Base-by-base conservation (phyloP, 2,888 invertebrate genomes). In the Autographa gamma region DNA sequence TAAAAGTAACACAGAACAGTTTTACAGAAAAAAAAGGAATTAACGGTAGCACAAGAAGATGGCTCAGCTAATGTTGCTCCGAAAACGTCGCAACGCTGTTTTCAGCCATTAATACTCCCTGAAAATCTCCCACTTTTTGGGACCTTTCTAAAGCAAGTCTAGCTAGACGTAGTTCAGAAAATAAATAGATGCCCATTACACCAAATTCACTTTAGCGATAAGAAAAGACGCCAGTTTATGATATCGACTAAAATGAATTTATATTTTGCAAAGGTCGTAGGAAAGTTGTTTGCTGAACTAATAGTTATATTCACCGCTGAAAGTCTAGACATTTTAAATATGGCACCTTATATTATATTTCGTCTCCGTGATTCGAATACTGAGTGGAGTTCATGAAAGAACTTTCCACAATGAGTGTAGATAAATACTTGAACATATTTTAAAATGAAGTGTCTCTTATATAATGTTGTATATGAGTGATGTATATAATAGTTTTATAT, bases 261-360 rank as follows among this genome's bases (percentile, higher is more conserved):
- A 18, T 13, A 25, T 56, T 25, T 56, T 56, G 13, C 25, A 14
- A 19, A 54, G 54, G 54, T 54, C 54, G 54, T 54, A 54, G 54
- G 11, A 54, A 54, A 19, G 19, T 54, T 18, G 54, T 54, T 54
- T 54, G 54, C 54, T 54, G 4, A 54, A 54, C 54, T 19, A 19
- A 54, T 54, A 54, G 54, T 18, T 54, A 19, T 54, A 54, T 19
- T 54, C 54, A 56, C 54, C 19, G 54, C 19, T 19, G 19, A 25
- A 19, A 56, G 19, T 56, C 54, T 56, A 56, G 54, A 56, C 54
- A 25, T 4, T 56, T 56, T 56, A 56, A 56, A 56, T 56, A 56
- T 56, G 25, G 54, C 19, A n/a, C 48, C 48, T 48, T 19, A 56
- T 56, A 19, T 56, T 56, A 56, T 25, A 56, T 25, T 56, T 13